Base-by-base conservation (phyloP, 2,888 invertebrate species). In the Cataglyphis albicans region DNA sequence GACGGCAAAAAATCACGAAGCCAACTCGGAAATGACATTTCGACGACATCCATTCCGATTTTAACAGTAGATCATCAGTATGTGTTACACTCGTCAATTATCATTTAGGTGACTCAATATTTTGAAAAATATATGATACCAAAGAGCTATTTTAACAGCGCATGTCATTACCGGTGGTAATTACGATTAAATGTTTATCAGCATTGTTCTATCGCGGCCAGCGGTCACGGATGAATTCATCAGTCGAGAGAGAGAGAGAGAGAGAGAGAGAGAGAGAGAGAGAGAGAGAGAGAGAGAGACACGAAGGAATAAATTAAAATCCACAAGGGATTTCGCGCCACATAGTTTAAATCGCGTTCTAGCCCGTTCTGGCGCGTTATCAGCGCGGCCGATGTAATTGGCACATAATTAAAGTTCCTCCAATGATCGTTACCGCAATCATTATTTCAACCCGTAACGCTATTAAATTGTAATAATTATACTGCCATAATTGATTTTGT, bases 351-450 rank as follows among this genome's bases (percentile, higher is more conserved):
- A 80, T 80, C 78, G 70, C 78, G 38, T 7, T 44, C 57, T 68
- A 68, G 21, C 41, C 29, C 18, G 29, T 29, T 1, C 29, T 15
- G 32, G 44, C 32, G 70, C 70, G 59, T 61, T 80, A 80, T 70
- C 70, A 52, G n/a, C 52, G 44, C 59, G 70, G 25, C 32, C 35
- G 44, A 68, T 78, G 70, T 80, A 80, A 80, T 80, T 80, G 78
- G 78, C 70, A 80, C 59, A 80, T 80, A 80, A 80, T 80, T 80
- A 80, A 80, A 80, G 78, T 80, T 80, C 59, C 70, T 80, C 78
- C 44, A 41, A 32, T 38, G 78, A 78, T 70, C 78, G 59, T 70
- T 80, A 70, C 57, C 67, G n/a, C 70, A 70, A 80, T 80, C 70
- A 44, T 80, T 70, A 80, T 80, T 80, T 70, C 78, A 32, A 44